Evolutionary conservation across 2,797 vertebrate genomes (phyloP).

Genomic region (Mormyrus hasselquistii): DNA sequence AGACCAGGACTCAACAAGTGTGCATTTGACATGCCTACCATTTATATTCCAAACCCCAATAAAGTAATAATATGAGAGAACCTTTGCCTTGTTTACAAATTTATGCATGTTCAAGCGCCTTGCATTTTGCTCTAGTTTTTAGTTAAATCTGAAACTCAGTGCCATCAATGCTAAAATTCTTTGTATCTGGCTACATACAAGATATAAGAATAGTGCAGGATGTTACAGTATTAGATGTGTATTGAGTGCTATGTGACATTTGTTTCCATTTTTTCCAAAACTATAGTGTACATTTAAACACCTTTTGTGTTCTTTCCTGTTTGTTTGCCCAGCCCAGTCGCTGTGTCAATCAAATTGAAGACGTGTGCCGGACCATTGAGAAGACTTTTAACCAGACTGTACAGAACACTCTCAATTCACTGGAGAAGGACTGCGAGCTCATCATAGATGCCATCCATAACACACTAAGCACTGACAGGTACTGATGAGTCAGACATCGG

Average conservation of each 20-base stretch:
- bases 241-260: not conserved
- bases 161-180: not conserved
- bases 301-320: not conserved
- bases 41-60: slow-evolving; percentile 70
- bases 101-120: not conserved
- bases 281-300: not conserved
- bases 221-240: not conserved
- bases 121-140: not conserved
- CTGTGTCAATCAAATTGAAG: slow-evolving; percentile 76
- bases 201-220: not conserved
- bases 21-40: slow-evolving; percentile 81
- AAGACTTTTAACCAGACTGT: slow-evolving; percentile 79
- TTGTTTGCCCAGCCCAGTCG: slow-evolving; percentile 62
- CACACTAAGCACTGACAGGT: not conserved
- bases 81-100: not conserved
- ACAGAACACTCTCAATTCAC: slow-evolving; percentile 72
- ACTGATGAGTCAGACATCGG: not conserved
- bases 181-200: not conserved
- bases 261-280: not conserved
- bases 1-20: slow-evolving; percentile 77
- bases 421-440: slow-evolving; percentile 73
- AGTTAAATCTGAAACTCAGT: not conserved
- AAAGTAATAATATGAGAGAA: slow-evolving; percentile 53
- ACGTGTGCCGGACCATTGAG: slow-evolving; percentile 68
- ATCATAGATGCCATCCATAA: slow-evolving; percentile 60